Conservation (phyloP, 2,797 vertebrate species). For the Artibeus jamaicensis region DNA sequence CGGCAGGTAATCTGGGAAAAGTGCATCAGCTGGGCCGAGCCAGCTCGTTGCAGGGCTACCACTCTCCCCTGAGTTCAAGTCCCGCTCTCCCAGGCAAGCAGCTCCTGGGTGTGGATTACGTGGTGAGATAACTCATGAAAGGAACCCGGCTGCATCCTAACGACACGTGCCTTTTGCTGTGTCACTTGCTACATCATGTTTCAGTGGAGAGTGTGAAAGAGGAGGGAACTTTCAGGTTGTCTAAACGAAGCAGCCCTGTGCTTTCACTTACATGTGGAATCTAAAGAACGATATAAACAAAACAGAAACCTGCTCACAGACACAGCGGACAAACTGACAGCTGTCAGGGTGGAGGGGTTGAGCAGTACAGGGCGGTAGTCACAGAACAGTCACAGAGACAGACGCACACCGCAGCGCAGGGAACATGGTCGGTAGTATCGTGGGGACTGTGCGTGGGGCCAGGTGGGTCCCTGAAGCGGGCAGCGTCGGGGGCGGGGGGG, state of each 20-base stretch:
- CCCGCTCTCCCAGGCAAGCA: accelerated
- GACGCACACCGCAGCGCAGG: too few relatives aligned
- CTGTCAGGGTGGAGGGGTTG: too few relatives aligned
- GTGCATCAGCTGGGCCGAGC: not conserved
- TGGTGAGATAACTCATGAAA: not conserved
- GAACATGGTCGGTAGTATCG: too few relatives aligned
- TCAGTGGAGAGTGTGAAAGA: not conserved
- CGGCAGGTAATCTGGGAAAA: not conserved
- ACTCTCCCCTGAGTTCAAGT: not conserved
- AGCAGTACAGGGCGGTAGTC: too few relatives aligned
- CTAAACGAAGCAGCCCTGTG: not conserved
- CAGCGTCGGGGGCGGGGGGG: too few relatives aligned
- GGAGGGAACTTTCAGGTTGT: not conserved
- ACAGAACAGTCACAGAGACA: too few relatives aligned
- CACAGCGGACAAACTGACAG: too few relatives aligned
- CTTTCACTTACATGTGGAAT: not conserved
- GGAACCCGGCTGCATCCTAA: not conserved
- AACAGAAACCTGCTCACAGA: not conserved
- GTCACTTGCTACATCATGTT: not conserved
- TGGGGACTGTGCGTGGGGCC: too few relatives aligned
- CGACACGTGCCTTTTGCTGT: not conserved
- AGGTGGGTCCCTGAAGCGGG: not conserved
- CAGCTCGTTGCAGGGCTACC: not conserved
- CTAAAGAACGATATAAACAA: not conserved
- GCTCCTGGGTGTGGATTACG: not conserved